A percentile compares a stretch with the other conserved stretches of the same genome.
Evolutionary conservation across 1,140 invertebrate genomes (phyloP).

Genomic region (Drosophila willistoni): DNA sequence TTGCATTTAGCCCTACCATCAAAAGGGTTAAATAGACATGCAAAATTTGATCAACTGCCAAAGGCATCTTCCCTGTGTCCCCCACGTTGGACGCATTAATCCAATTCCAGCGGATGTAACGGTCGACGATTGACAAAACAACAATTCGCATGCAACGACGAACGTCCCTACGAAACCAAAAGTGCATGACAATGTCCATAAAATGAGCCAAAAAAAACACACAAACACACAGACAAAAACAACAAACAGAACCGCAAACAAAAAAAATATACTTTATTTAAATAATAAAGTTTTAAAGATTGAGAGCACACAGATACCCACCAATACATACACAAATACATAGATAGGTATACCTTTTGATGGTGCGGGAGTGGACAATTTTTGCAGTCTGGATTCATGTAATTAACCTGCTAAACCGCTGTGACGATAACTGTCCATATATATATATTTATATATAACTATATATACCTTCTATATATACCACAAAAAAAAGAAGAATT

Average conservation of each 20-base stretch:
- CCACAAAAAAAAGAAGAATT: not conserved
- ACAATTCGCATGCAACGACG: slow-evolving; percentile 67
- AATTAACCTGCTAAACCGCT: slow-evolving; percentile 77
- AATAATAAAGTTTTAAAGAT: slow-evolving; percentile 9
- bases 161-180: slow-evolving; percentile 30
- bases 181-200: slow-evolving; percentile 48
- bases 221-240: not conserved
- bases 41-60: slow-evolving; percentile 55
- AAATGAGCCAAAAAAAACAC: not conserved
- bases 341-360: not conserved
- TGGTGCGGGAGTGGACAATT: slow-evolving; percentile 4
- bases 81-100: slow-evolving; percentile 61
- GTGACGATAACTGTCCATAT: slow-evolving; percentile 55
- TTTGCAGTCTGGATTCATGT: slow-evolving; percentile 47
- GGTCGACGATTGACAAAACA: slow-evolving; percentile 71
- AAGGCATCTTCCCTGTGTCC: not conserved
- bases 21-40: slow-evolving; percentile 73
- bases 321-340: no score
- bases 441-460: not conserved
- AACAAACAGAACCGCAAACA: slow-evolving; percentile 4
- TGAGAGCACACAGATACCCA: slow-evolving; percentile 11
- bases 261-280: slow-evolving; percentile 3
- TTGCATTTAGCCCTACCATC: slow-evolving; percentile 53
- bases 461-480: slow-evolving; percentile 7
- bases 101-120: slow-evolving; percentile 82